Evolutionary conservation across 2,113 vertebrate genomes (phyloP).

Genomic region (Lepus europaeus): DNA sequence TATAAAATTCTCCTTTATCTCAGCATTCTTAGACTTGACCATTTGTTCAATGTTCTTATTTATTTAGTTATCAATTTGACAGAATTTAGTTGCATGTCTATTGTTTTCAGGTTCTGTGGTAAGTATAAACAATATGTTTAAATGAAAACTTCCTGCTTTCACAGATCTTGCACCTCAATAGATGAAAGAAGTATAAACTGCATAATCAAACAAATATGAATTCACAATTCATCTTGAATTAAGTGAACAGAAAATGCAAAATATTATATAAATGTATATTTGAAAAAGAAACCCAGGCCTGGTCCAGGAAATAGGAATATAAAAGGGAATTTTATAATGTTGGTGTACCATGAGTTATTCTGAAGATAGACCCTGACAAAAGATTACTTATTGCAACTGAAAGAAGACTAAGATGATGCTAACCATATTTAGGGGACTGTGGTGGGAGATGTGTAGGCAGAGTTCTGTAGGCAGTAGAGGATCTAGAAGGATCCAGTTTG

Average conservation of each 20-base stretch:
- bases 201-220: neutral
- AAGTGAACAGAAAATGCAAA: neutral
- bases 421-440: neutral
- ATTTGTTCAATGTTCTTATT: neutral
- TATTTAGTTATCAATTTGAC: neutral
- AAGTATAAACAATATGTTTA: neutral
- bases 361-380: neutral
- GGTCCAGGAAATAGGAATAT: neutral
- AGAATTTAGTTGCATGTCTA: neutral
- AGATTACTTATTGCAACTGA: neutral
- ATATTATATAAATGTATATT: neutral
- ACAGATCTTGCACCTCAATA: neutral
- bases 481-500: neutral
- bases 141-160: neutral
- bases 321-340: neutral
- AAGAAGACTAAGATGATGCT: neutral
- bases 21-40: neutral
- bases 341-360: neutral
- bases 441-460: neutral
- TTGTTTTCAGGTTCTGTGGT: neutral
- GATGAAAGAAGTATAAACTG: neutral
- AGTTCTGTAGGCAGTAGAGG: neutral
- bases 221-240: neutral
- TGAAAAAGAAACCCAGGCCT: neutral
- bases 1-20: neutral